Conservation (phyloP, 2,888 invertebrate genomes). For the Drosophila barbarae region DNA sequence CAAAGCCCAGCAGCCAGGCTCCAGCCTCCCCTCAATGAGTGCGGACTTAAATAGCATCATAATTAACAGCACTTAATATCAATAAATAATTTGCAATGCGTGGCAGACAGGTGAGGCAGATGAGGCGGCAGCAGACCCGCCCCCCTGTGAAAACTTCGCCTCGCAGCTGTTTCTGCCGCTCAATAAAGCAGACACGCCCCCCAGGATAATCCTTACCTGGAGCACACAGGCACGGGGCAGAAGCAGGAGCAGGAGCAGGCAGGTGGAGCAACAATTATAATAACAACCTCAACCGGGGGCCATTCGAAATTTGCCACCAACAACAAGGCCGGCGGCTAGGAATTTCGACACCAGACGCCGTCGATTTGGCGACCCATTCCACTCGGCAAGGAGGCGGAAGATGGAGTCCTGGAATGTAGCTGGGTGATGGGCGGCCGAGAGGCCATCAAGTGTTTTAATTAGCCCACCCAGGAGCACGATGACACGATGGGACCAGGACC, state of each 20-base stretch:
- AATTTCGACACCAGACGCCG: constrained; percentile 35
- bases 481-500: constrained; percentile 3
- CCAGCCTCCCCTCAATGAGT: constrained; percentile 25
- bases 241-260: neutral
- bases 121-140: neutral
- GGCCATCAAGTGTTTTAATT: constrained; percentile 72
- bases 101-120: constrained; percentile 13
- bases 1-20: constrained; percentile 4
- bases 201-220: constrained; percentile 5
- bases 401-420: neutral
- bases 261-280: constrained; percentile 23
- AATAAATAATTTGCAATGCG: constrained; percentile 61
- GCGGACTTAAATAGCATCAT: constrained; percentile 50
- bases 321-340: constrained; percentile 41
- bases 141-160: constrained; percentile 5
- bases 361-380: constrained; percentile 7
- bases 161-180: constrained; percentile 40
- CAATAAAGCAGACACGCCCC: constrained; percentile 44
- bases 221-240: too few relatives aligned
- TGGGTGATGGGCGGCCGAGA: constrained; percentile 12
- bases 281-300: constrained; percentile 31
- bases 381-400: constrained; percentile 13
- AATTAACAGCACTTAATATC: constrained; percentile 71
- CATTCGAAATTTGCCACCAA: constrained; percentile 61
- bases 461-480: constrained; percentile 45